These are phyloP conservation scores for Cerastis rubricosa DNA, from an alignment of 2,888 invertebrate species.

Conservation along the genomic window DNA sequence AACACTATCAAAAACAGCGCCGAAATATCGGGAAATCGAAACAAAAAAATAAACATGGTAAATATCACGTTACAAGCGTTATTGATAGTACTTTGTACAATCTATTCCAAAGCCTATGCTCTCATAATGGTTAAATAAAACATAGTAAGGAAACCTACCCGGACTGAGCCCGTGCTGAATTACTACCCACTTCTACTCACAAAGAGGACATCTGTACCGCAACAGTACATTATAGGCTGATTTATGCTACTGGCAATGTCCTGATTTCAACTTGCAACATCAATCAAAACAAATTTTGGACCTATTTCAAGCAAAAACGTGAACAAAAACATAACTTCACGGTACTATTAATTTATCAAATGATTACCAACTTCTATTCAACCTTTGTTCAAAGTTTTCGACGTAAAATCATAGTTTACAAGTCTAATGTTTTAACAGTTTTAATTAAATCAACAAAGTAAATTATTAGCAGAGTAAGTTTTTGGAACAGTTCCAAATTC, in stretches of 20 bases:
- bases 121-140: neutral
- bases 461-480: constrained; percentile 57
- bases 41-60: no score
- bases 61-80: no score
- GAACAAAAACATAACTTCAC: constrained; percentile 43
- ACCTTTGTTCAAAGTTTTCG: constrained; percentile 51
- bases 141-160: no score
- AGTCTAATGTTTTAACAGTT: constrained; percentile 56
- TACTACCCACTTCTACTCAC: no score
- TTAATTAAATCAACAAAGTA: constrained; percentile 65
- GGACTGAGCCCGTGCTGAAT: no score
- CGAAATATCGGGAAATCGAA: no score
- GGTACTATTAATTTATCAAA: constrained; percentile 52
- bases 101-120: neutral
- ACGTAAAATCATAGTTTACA: constrained; percentile 54
- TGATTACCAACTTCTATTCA: constrained; percentile 47
- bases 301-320: constrained; percentile 46
- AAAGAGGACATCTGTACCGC: neutral
- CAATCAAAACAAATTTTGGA: constrained; percentile 27
- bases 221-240: neutral
- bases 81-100: no score
- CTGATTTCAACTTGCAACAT: constrained; percentile 12
- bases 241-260: neutral
- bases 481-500: constrained; percentile 62
- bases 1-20: no score